Conservation (phyloP, 1,140 invertebrate species). For the Panonychus citri region DNA sequence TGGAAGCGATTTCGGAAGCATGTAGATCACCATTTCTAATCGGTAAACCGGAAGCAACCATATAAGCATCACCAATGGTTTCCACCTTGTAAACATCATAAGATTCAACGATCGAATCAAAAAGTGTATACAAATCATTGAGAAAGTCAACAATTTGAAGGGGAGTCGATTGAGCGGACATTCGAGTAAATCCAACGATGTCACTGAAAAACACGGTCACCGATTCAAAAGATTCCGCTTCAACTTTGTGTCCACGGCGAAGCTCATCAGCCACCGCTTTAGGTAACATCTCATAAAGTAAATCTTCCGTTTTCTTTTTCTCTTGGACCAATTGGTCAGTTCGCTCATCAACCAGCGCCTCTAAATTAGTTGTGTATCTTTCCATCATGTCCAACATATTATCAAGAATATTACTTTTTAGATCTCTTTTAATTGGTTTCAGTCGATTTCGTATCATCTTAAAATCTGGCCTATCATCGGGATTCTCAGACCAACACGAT, state of each 20-base stretch:
- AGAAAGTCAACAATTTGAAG: conserved; percentile 77
- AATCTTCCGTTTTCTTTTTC: conserved; percentile 75
- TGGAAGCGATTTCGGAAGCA: conserved; percentile 84
- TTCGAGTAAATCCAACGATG: conserved; percentile 89
- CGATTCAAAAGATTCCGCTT: conserved; percentile 78
- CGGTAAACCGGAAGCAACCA: conserved; percentile 64
- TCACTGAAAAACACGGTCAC: conserved; percentile 96
- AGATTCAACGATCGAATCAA: conserved; percentile 81
- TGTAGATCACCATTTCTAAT: conserved; percentile 67
- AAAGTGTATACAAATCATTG: conserved; percentile 81
- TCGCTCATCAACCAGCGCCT: conserved; percentile 67
- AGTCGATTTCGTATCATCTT: too few relatives aligned
- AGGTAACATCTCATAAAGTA: conserved; percentile 64
- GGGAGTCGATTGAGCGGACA: conserved; percentile 75
- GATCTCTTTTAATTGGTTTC: conserved; percentile 49
- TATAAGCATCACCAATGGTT: conserved; percentile 91
- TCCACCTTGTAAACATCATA: conserved; percentile 95
- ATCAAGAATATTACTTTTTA: conserved; percentile 42
- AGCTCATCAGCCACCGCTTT: conserved; percentile 36
- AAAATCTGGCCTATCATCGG: conserved; percentile 56
- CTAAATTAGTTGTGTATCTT: conserved; percentile 81
- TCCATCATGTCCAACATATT: conserved; percentile 90
- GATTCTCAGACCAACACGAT: conserved; percentile 50
- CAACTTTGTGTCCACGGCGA: conserved; percentile 64
- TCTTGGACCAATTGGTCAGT: conserved; percentile 67